Percentiles rank a stretch among this genome's conserved stretches.
Conservation (phyloP, 2,888 invertebrate species). For the Rhogogaster chlorosoma region DNA sequence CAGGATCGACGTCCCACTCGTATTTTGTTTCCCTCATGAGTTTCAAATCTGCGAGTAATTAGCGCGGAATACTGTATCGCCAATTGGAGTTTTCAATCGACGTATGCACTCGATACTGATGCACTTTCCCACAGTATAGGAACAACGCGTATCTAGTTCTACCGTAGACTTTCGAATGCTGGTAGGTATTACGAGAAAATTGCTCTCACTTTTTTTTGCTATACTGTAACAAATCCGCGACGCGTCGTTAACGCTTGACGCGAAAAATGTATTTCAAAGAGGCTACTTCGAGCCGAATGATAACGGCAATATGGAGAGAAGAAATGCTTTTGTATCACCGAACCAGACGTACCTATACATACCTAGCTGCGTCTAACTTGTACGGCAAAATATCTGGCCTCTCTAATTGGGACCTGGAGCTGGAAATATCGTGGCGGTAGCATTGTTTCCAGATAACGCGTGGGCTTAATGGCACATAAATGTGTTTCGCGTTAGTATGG, state of each 20-base stretch:
- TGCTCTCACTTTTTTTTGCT: conserved; percentile 5
- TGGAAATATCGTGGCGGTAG: neutral
- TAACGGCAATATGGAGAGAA: neutral
- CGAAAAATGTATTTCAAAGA: neutral
- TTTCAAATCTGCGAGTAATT: neutral
- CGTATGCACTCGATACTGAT: neutral
- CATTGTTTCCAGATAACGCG: neutral
- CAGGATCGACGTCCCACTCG: conserved; percentile 7
- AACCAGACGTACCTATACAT: neutral
- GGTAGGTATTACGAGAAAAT: neutral
- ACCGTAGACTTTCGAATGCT: conserved; percentile 7
- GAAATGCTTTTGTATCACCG: neutral
- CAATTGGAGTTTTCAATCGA: neutral
- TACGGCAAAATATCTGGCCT: neutral
- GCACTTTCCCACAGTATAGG: conserved; percentile 25
- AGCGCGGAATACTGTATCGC: too few relatives aligned
- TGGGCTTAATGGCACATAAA: neutral
- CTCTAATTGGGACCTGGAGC: neutral
- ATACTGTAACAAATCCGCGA: neutral
- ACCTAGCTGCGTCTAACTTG: too few relatives aligned
- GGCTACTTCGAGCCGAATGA: neutral
- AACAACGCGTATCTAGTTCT: neutral
- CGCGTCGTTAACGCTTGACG: neutral
- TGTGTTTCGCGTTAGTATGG: too few relatives aligned
- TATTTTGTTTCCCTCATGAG: too few relatives aligned